phyloP scores from a whole-genome alignment of 30 jellyfish, hydroid and myxozoan genomes.

The Catostylus mosaicus region DNA sequence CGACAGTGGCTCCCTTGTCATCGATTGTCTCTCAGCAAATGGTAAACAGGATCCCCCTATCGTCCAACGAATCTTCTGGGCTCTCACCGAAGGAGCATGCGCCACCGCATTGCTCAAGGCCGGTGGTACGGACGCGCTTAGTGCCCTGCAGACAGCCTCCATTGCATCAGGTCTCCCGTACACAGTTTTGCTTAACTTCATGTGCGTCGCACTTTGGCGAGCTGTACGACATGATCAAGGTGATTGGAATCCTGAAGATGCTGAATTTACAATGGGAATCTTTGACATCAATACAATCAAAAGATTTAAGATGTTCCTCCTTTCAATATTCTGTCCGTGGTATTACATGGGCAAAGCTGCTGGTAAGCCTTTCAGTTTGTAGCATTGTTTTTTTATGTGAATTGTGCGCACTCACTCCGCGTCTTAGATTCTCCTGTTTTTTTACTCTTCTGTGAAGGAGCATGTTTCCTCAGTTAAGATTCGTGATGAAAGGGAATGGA shows the following conservation, averaged over 20 bases:
- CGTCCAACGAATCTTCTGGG: not conserved
- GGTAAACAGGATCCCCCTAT: not conserved
- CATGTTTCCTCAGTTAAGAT: no score
- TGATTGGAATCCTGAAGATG: conserved; percentile 44
- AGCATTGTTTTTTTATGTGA: not conserved
- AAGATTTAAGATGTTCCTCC: conserved; percentile 12
- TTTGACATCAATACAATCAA: conserved; percentile 10
- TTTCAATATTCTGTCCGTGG: conserved; percentile 74
- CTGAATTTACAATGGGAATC: conserved; percentile 45
- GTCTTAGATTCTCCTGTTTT: not conserved
- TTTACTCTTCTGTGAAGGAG: no score
- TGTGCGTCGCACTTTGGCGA: conserved; percentile 83
- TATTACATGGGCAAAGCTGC: conserved; percentile 46
- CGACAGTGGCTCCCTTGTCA: not conserved
- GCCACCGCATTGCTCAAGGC: conserved; percentile 72
- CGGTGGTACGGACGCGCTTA: conserved; percentile 64
- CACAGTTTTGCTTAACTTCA: conserved; percentile 70
- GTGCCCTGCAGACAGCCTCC: conserved; percentile 66
- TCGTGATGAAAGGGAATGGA: no score
- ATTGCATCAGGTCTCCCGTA: conserved; percentile 78
- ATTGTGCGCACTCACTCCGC: not conserved
- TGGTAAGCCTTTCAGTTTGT: conserved; percentile 5
- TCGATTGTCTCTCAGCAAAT: not conserved
- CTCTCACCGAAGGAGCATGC: not conserved
- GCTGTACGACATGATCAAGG: conserved; percentile 77